Evolutionary conservation across 2,888 invertebrate species (phyloP).

Genomic region (Microchrysa polita): DNA sequence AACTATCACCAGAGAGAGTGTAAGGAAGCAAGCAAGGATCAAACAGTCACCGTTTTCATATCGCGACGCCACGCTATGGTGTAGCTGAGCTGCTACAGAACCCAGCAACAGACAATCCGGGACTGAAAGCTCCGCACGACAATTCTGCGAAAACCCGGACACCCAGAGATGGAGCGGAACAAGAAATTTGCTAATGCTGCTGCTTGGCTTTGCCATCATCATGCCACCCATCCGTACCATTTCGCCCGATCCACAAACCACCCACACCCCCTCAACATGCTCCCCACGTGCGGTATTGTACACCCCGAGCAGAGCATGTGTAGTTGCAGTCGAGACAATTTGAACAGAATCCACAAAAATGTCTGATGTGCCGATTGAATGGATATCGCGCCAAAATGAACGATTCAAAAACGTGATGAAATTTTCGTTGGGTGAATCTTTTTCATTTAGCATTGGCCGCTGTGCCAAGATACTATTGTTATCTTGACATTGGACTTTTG

Average conservation of each 20-base stretch:
- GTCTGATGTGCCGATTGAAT: not conserved
- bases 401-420: no score
- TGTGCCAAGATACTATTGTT: no score
- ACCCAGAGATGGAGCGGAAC: slow-evolving; percentile 33
- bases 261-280: slow-evolving; percentile 2
- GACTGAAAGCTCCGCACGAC: slow-evolving; percentile 61
- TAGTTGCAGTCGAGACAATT: no score
- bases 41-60: slow-evolving; percentile 35
- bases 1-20: not conserved
- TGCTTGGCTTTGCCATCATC: no score
- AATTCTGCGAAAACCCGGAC: slow-evolving; percentile 44
- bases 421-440: no score
- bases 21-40: slow-evolving; percentile 21
- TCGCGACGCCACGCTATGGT: slow-evolving; percentile 33
- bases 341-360: not conserved
- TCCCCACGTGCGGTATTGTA: not conserved
- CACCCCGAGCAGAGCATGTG: not conserved
- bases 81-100: slow-evolving; percentile 55
- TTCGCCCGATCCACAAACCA: slow-evolving; percentile 26
- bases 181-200: slow-evolving; percentile 35
- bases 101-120: slow-evolving; percentile 64
- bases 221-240: not conserved
- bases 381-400: not conserved
- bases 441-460: no score
- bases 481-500: no score